Base-by-base conservation (phyloP, 2,113 vertebrate species). In the Dicentrarchus labrax region DNA sequence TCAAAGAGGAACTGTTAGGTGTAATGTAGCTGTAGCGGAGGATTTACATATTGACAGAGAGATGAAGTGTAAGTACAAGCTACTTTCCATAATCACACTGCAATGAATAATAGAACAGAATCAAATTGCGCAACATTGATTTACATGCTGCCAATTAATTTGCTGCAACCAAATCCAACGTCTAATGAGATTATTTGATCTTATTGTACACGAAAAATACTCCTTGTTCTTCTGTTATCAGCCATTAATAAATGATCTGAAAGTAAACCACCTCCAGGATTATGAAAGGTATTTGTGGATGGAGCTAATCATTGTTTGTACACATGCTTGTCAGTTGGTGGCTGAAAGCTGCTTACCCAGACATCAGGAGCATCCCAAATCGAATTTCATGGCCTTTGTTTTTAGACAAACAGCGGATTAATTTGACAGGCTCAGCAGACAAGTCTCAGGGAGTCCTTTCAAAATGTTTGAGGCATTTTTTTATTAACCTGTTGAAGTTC, bases 221-320 rank as follows among this genome's bases (percentile, higher is more conserved):
- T 65, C 19, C 59, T 75, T 72, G 67, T 70, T 76, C 41, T 41
- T 54, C 67, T 68, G 78, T 83, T 87, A 71, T 45, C 50, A 16
- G 24, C 8, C 64, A 50, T 69, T 81, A 84, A 86, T 85, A 78
- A 77, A 80, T 81, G 0, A 80, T 80, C 45, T 50, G n/a, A 69
- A 41, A 61, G 76, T 73, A 81, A 80, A 69, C 74, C 45, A 61
- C 48, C 76, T 53, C 11, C 5, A 24, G 78, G 74, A 60, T 76
- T 53, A 84, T 61, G 62, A 73, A 48, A 86, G 47, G 54, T 66
- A 50, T 82, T 88, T 88, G 65, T 74, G 51, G 62, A 67, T 57
- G 81, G 38, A 83, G 69, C 50, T 87, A 91, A 94, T 92, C 76
- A 75, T 56, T 93, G 85, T 93, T 92, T 92, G 83, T 69, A 61